Base-by-base conservation (phyloP, 2,797 vertebrate genomes). In the Zonotrichia albicollis region DNA sequence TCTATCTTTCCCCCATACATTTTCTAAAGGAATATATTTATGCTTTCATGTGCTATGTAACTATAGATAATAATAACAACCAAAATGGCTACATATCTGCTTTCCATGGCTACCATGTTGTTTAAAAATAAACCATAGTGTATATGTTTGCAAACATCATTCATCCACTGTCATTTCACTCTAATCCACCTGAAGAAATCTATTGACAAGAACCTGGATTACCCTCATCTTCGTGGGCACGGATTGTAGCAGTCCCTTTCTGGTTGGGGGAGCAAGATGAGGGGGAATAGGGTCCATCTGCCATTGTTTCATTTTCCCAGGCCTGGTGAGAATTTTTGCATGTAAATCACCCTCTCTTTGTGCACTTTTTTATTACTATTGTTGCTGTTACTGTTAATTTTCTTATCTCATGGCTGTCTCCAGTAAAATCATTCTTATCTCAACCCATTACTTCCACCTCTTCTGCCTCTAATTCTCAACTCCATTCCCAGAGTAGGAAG, bases 211-310 rank as follows among this genome's bases (percentile, higher is more conserved):
- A 64, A 55, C 19, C 34, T 64, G 58, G 29, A 7, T 46, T 29
- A 19, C 29, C 7, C 16, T 54, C 15, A 27, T 29, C 15, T 54
- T 46, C 1, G 0, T 55, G 40, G 26, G 16, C 9, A 16, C 45
- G 40, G 21, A 29, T 32, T 66, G 27, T 38, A 38, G 18, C 27
- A 38, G 14, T 32, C 27, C 17, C 12, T 68, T 68, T 79, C 23
- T 27, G 19, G 5, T 9, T 13, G 4, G 18, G 11, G 29, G 7
- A 48, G 4, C 22, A 38, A 6, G 5, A 11, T 7, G 9, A 1
- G 5, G 6, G 11, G 17, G 4, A 1, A 1, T 12, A n/a, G 29
- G 11, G 15, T 80, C 12, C 29, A 6, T 58, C 29, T 58, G 53
- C 30, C 30, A 15, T 12, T 42, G 11, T 29, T 68, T 58, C 15